Conservation (phyloP, 2,888 invertebrate genomes). For the Ashinkailepas kermadecensis region DNA sequence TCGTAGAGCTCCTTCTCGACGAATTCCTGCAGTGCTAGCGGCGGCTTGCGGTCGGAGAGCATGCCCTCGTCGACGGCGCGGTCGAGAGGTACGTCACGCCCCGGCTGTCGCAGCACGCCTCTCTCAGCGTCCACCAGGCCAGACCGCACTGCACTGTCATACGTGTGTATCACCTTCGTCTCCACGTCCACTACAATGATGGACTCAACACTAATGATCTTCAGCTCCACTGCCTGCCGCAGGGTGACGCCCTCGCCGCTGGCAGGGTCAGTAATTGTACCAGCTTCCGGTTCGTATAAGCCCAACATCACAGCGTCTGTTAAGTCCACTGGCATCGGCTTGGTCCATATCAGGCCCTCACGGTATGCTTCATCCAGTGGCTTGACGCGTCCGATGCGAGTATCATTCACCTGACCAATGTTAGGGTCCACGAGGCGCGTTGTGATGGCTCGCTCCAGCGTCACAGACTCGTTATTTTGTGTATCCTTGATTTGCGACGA, state of each 20-base stretch:
- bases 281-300: slow-evolving; percentile 65
- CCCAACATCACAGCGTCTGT: slow-evolving; percentile 39
- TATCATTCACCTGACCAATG: slow-evolving; percentile 60
- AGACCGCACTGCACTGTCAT: neutral
- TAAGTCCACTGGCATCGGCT: slow-evolving; percentile 27
- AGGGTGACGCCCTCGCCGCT: slow-evolving; percentile 4
- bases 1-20: slow-evolving; percentile 15
- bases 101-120: neutral
- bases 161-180: slow-evolving; percentile 4
- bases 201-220: slow-evolving; percentile 5
- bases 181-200: slow-evolving; percentile 6
- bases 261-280: slow-evolving; percentile 56
- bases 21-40: neutral
- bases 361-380: slow-evolving; percentile 65
- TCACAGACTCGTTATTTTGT: slow-evolving; percentile 52
- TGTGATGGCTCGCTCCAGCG: slow-evolving; percentile 49
- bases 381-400: slow-evolving; percentile 55
- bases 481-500: slow-evolving; percentile 51
- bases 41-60: neutral
- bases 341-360: slow-evolving; percentile 49
- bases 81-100: neutral
- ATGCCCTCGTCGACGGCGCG: slow-evolving; percentile 3
- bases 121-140: neutral
- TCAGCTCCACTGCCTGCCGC: neutral
- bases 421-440: slow-evolving; percentile 52